Base-by-base conservation (phyloP, 2,113 vertebrate species). In the Erinaceus europaeus region DNA sequence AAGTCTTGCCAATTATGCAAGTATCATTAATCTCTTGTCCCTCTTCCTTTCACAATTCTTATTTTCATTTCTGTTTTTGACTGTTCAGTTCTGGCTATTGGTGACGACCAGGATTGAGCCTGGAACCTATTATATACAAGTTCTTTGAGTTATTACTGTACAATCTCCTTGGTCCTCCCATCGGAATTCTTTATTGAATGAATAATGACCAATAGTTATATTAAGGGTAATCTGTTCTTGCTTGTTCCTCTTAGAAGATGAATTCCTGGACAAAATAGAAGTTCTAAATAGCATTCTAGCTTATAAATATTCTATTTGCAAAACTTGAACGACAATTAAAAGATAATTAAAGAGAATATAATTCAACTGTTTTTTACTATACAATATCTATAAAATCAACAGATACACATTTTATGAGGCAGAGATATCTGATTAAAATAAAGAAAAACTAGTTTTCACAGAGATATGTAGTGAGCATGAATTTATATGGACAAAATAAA, bases 1-100 rank as follows among this genome's bases (percentile, higher is more conserved):
- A 78, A 85, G 27, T 7, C 50, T 52, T 55, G 38, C 1, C 42
- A 71, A 44, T 62, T 18, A 64, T 52, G 5, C 18, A 42, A 21
- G 3, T 32, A 68, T 21, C 34, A 76, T n/a, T 74, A n/a, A 52
- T 46, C 23, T 73, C 65, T 88, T 29, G 9, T 4, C 6, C 29
- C 17, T 83, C 32, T 23, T 86, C 57, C 74, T 44, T 84, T 92
- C n/a, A n/a, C n/a, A n/a, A n/a, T n/a, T n/a, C n/a, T n/a, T n/a
- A n/a, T n/a, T n/a, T n/a, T n/a, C n/a, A n/a, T n/a, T n/a, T n/a
- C n/a, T n/a, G n/a, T n/a, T n/a, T n/a, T n/a, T n/a, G n/a, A n/a
- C 9, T 53, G 52, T 8, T 53, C 52, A 23, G 52, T 18, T 17
- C 52, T 21, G 10, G 3, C 52, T 53, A 4, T 53, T 53, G 52